Base-by-base conservation (phyloP, 2,113 vertebrate genomes). In the Rhizomys pruinosus region DNA sequence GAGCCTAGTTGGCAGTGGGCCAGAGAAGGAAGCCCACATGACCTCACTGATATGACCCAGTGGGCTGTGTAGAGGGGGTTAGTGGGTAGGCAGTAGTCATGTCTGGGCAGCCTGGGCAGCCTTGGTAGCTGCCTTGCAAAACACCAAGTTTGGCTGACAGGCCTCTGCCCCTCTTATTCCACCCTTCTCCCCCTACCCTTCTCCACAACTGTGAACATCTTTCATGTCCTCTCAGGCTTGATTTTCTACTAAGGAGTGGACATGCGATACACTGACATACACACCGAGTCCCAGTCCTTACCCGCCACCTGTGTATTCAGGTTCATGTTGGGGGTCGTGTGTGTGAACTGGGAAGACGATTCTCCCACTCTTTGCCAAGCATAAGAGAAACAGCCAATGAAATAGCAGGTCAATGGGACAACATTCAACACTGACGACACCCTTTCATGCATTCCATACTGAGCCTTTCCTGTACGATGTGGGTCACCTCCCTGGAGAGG, bases 1-100 rank as follows among this genome's bases (percentile, higher is more conserved):
- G 27, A 85, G 81, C 87, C 42, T 7, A 82, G 80, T 72, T 89
- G 95, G 96, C 69, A 2, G 6, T 20, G 23, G 16, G 87, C 93
- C 96, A 94, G 84, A 76, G 81, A 87, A 90, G 78, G 93, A 92
- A 96, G 84, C 80, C 93, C 84, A 72, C 22, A 84, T 10, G 0
- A 87, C 93, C 68, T 87, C 66, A 7, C 59, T 52, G 37, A 34
- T 64, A 19, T 12, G 19, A 89, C 52, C 19, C 71, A 27, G 68
- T 61, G 55, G 71, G 71, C 87, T 71, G 19, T 47, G 29, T 71
- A 25, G 55, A 34, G 68, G 76, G 8, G 29, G 63, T 91, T 63
- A 57, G 63, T 34, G 16, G 72, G n/a, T 86, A 92, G 68, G 90
- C 4, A 0, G 25, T 69, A 71, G 90, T 74, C 57, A 13, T 66